Conservation (phyloP, 2,797 vertebrate species). For the Sciurus carolinensis region DNA sequence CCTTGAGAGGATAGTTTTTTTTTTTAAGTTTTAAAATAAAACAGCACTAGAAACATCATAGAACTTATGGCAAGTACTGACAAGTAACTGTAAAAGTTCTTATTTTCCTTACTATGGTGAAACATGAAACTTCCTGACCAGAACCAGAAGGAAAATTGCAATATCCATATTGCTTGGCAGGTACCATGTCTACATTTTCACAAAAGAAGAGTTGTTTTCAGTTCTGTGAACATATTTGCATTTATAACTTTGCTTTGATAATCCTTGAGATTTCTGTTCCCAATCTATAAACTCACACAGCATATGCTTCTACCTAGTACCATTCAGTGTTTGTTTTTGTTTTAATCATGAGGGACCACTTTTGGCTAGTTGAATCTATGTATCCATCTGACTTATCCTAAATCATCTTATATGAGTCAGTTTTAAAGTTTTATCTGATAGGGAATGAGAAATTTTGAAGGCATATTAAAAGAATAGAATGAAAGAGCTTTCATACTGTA, state of each 20-base stretch:
- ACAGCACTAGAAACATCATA: not conserved
- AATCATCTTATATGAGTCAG: conserved; percentile 59
- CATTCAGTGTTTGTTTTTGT: conserved; percentile 38
- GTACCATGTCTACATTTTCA: conserved; percentile 17
- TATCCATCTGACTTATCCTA: conserved; percentile 62
- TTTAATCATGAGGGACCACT: conserved; percentile 68
- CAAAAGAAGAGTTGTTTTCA: conserved; percentile 55
- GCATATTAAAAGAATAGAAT: not conserved
- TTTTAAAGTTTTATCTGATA: conserved; percentile 58
- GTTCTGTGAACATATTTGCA: conserved; percentile 72
- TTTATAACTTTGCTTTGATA: conserved; percentile 51
- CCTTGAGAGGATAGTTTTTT: not conserved
- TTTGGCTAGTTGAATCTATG: conserved; percentile 59
- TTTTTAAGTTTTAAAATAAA: conserved; percentile 8
- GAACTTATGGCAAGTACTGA: not conserved
- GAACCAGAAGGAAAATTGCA: conserved; percentile 59
- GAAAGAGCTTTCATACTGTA: not conserved
- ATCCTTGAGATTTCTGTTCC: conserved; percentile 65
- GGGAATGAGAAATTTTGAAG: not conserved
- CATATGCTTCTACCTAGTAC: conserved; percentile 40
- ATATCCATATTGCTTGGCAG: conserved; percentile 36
- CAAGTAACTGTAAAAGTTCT: conserved; percentile 42
- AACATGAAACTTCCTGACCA: conserved; percentile 48
- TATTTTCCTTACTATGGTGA: conserved; percentile 17
- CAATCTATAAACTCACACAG: not conserved